A percentile compares a stretch with the other conserved stretches of the same genome.
phyloP scores from a whole-genome alignment of 1,140 invertebrate species.

The Odontomachus brunneus region DNA sequence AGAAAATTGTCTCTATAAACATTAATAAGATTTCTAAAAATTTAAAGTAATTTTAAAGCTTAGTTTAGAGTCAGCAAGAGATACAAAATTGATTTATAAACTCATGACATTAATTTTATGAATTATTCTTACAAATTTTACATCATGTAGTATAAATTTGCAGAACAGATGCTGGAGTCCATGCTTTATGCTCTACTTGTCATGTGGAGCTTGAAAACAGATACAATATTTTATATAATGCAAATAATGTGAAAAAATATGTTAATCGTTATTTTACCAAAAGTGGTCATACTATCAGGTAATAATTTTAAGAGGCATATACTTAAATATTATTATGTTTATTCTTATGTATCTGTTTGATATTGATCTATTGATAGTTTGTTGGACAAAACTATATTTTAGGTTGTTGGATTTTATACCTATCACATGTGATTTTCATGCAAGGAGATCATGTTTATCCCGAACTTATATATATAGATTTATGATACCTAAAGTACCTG shows the following conservation, averaged over 20 bases:
- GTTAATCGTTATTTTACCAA: constrained; percentile 88
- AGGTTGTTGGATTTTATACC: constrained; percentile 86
- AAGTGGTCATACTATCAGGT: constrained; percentile 83
- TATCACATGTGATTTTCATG: constrained; percentile 87
- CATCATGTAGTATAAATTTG: constrained; percentile 63
- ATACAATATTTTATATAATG: constrained; percentile 84
- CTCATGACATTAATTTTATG: not conserved
- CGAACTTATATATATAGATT: constrained; percentile 90
- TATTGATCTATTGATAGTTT: not conserved
- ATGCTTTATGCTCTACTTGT: constrained; percentile 88
- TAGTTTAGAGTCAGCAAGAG: not conserved
- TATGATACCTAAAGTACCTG: constrained; percentile 79
- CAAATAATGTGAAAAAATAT: constrained; percentile 79
- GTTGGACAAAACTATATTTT: not conserved
- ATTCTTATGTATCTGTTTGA: not conserved
- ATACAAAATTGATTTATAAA: not conserved
- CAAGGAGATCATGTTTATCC: constrained; percentile 86
- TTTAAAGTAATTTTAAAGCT: not conserved
- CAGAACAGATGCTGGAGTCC: constrained; percentile 91
- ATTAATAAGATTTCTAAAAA: not conserved
- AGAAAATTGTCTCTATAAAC: no score
- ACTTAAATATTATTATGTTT: constrained; percentile 3
- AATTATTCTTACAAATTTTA: constrained; percentile 20
- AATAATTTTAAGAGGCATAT: constrained; percentile 34
- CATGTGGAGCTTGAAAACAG: constrained; percentile 87